Evolutionary conservation across 2,888 invertebrate genomes (phyloP), one percentile per base, ranked within the genome.

Genomic region (Sinotaia quadrata): DNA sequence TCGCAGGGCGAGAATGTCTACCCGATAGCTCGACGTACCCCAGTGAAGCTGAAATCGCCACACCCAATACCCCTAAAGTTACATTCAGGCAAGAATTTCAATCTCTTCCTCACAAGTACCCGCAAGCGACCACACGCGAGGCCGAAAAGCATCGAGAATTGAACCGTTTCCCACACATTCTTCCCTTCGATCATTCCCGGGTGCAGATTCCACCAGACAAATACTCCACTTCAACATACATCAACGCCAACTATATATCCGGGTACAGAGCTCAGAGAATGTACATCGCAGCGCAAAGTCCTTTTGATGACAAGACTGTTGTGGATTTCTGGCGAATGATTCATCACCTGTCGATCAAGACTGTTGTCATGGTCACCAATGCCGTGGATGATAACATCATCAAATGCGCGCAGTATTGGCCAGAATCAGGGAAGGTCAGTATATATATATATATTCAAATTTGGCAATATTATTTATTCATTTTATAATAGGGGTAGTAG

Each of bases 401-500:
- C 21, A 95, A 96, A 88, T 97, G 97, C 88, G 94, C 95, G 0
- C 92, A 97, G 69, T 98, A 98, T 89, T 98, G 98, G 98, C 91
- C 91, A 2, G 88, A 89, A 51, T 89, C 89, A 31, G 71, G 66
- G 33, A 29, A 51, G 37, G 47, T 47, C n/a, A 3, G n/a, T 47
- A 8, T 18, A n/a, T n/a, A n/a, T n/a, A n/a, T n/a, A n/a, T n/a
- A n/a, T n/a, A n/a, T n/a, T n/a, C n/a, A n/a, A n/a, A n/a, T n/a
- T n/a, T n/a, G n/a, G n/a, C n/a, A n/a, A n/a, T n/a, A n/a, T n/a
- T n/a, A n/a, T n/a, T n/a, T n/a, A n/a, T n/a, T n/a, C n/a, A n/a
- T n/a, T n/a, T n/a, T n/a, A n/a, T n/a, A n/a, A n/a, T n/a, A n/a
- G n/a, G n/a, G n/a, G n/a, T n/a, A n/a, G n/a, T n/a, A n/a, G n/a